These are phyloP conservation scores for Drosophila melanogaster DNA, from an alignment of 1,140 invertebrate species.

Conservation along the genomic window DNA sequence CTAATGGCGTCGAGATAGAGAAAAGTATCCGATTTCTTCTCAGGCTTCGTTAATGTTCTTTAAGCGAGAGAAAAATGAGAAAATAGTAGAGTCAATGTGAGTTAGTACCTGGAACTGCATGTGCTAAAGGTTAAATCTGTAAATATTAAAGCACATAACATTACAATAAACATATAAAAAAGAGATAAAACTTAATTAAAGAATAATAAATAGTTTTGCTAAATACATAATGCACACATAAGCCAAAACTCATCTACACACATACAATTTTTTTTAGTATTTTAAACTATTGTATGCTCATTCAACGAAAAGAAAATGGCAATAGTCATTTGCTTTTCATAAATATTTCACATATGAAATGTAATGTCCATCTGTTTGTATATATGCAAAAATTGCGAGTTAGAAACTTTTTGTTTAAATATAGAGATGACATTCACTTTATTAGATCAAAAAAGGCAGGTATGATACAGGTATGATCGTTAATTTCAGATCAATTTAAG, in stretches of 20 bases:
- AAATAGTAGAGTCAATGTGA: neutral
- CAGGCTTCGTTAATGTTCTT: conserved; percentile 27
- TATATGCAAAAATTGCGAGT: neutral
- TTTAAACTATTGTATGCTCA: no score
- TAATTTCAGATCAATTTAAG: neutral
- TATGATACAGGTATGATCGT: neutral
- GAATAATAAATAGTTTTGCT: neutral
- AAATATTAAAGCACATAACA: neutral
- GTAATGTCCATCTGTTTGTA: neutral
- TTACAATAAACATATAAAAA: neutral
- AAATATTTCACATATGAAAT: neutral
- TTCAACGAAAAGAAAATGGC: no score
- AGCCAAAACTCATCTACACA: no score
- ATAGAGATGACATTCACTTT: neutral
- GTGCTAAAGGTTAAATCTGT: no score
- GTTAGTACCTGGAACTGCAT: neutral
- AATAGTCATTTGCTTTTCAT: no score
- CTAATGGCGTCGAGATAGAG: conserved; percentile 50
- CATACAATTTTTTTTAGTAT: no score
- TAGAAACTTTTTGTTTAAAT: neutral
- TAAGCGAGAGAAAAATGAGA: conserved; percentile 1
- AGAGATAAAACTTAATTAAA: neutral
- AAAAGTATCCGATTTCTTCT: conserved; percentile 42
- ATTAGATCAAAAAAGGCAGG: neutral
- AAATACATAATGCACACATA: no score